Base-by-base conservation (phyloP, 2,888 invertebrate species). In the Drosophila koepferae region DNA sequence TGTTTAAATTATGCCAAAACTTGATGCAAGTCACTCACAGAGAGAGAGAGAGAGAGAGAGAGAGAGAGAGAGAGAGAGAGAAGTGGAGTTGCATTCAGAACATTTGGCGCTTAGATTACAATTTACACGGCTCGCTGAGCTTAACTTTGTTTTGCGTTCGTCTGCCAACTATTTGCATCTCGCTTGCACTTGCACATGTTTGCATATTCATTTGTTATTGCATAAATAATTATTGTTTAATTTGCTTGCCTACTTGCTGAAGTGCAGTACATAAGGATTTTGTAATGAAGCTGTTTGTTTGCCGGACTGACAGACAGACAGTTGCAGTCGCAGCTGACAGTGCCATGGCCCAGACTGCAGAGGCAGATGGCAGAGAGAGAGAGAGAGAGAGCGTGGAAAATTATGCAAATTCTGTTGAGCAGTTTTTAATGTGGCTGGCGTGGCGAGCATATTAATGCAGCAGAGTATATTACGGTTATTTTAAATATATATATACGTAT, bases 171-270 rank as follows among this genome's bases (percentile, higher is more conserved):
- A 40, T 54, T 54, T 38, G 23, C 54, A 54, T 54, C 72, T 74
- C 55, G 69, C 43, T 71, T 51, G 70, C 76, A 46, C 61, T 63
- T 63, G 56, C 62, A 62, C 38, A 41, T 63, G 64, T 36, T 14
- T 38, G 63, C 18, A 14, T 4, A 20, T 34, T 71, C 74, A 76
- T 66, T 76, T 75, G 70, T 71, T 76, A 81, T 83, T 78, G 78
- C 69, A 72, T 79, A 85, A 83, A 86, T 89, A 81, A 87, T 85
- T 81, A 85, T 89, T 77, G 80, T 87, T 87, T 84, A 84, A 85
- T 89, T 85, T 86, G 89, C 74, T 69, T 51, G 72, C 68, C 38
- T 72, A 38, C 53, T 54, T 55, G 55, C 55, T 40, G 55, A 6
- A 41, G 55, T 28, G 58, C 66, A 38, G 28, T 59, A 60, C 65